Evolutionary conservation across 2,888 invertebrate genomes (phyloP), one percentile per base, ranked within the genome.

Genomic region (Caprella mutica): DNA sequence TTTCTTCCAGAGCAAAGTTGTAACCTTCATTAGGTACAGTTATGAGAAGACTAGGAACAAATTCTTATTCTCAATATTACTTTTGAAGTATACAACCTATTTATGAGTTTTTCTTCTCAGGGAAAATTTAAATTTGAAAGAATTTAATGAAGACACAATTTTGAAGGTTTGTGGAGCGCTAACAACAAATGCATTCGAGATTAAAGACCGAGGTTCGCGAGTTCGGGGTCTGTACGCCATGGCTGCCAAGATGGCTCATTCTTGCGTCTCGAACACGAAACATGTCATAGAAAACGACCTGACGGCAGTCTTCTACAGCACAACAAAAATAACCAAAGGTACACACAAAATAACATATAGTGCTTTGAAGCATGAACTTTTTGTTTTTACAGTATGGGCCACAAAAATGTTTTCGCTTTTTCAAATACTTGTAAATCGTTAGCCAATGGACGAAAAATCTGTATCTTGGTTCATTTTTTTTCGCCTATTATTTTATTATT

Each of bases 241-340:
- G 57, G 77, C 80, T 2, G 78, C 80, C 40, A 72, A 84, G 59
- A 78, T 83, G 73, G 85, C 85, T 72, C 85, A 85, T 70, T 76
- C 74, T 56, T 85, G 85, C 69, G 72, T 76, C 26, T 80, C 85
- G 5, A 85, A 85, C 69, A 80, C 81, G 0, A 76, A 78, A 50
- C 80, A 81, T 67, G 76, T 76, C 52, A 83, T 80, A 67, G 80
- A 81, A 67, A 46, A 69, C 1, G 71, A 78, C 39, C 75, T 76
- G 53, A 74, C 76, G 66, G 80, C 84, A 78, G 74, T 77, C 27
- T 76, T 82, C 0, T 77, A 76, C 68, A 81, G 84, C 1, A 74
- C 78, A 0, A 75, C 76, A 56, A 73, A 76, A 6, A 83, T 85
- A 60, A 70, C 52, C 9, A 65, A 65, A 43, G 59, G 61, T 2